Evolutionary conservation across 2,113 vertebrate species (phyloP).

Genomic region (Vombatus ursinus): DNA sequence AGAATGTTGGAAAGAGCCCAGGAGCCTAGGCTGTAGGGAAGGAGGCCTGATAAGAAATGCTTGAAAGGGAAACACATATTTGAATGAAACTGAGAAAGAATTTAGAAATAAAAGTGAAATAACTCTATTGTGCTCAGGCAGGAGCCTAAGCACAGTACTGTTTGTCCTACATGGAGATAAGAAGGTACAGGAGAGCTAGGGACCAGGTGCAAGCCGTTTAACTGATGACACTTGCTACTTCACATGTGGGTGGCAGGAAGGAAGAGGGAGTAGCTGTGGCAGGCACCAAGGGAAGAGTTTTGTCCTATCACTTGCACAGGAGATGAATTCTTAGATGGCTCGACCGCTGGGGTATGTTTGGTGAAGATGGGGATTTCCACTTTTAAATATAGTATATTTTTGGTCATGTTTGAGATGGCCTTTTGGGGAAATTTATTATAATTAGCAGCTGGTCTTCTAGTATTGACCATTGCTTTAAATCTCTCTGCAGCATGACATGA

Average conservation of each 20-base stretch:
- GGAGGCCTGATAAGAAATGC: not conserved
- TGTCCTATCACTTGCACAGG: not conserved
- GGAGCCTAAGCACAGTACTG: not conserved
- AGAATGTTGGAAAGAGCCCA: slow-evolving; percentile 9
- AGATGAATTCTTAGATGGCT: slow-evolving; percentile 75
- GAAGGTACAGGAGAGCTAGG: not conserved
- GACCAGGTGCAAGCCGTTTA: slow-evolving; percentile 51
- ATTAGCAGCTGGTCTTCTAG: slow-evolving; percentile 54
- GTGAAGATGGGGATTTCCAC: slow-evolving; percentile 75
- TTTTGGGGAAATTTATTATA: slow-evolving; percentile 78
- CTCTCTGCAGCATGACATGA: not conserved
- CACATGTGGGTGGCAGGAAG: slow-evolving; percentile 70
- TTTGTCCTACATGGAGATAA: not conserved
- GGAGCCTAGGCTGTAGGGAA: not conserved
- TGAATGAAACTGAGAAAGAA: not conserved
- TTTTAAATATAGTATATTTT: slow-evolving; percentile 76
- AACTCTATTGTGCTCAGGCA: not conserved
- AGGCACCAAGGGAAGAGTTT: slow-evolving; percentile 27
- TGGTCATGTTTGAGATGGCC: slow-evolving; percentile 63
- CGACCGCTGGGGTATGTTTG: slow-evolving; percentile 56
- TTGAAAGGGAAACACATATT: not conserved
- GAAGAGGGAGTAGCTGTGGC: slow-evolving; percentile 62
- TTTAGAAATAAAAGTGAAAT: not conserved
- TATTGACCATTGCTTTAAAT: slow-evolving; percentile 12
- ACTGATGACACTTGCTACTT: not conserved